Base-by-base conservation (phyloP, 2,797 vertebrate genomes). In the Telmatherina bonti region DNA sequence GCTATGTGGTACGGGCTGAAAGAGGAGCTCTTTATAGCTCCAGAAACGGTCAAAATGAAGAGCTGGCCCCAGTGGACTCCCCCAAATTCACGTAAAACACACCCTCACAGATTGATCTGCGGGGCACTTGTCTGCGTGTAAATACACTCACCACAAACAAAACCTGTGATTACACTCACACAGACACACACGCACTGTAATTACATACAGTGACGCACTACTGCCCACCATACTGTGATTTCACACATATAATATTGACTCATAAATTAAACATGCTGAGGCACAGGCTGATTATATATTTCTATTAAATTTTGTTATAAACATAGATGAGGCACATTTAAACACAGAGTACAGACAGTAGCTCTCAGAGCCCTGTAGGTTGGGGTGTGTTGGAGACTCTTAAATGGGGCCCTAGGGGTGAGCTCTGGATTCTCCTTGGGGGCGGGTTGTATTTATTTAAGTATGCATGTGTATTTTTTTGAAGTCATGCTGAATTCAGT, bases 141-240 rank as follows among this genome's bases (percentile, higher is more conserved):
- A 55, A 74, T 63, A 54, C 35, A 38, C 13, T 11, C 67, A 72
- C 82, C 79, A 55, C 85, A 85, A 76, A 81, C 76, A 72, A 86
- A 90, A 84, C 81, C 85, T 76, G 81, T 88, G 76, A 93, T 91
- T 93, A 91, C 71, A 69, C 68, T 62, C 76, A 66, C 57, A 59
- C 79, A 79, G 67, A 77, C 73, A 59, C 64, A 58, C 70, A 64
- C 45, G 3, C 22, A 53, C 62, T 87, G 81, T 86, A 88, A 93
- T 92, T 91, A 81, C 65, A 72, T 49, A 77, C 62, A 86, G 76
- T 91, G 90, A 92, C 84, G 87, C 85, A 90, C 69, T 18, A 30
- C 75, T 76, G 52, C 79, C 75, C 38, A 26, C 72, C 82, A 76
- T 78, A 67, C 81, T 30, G 11, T 72, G 65, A 86, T 74, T 82